phyloP scores from a whole-genome alignment of 2,113 vertebrate genomes.

The Aix galericulata region DNA sequence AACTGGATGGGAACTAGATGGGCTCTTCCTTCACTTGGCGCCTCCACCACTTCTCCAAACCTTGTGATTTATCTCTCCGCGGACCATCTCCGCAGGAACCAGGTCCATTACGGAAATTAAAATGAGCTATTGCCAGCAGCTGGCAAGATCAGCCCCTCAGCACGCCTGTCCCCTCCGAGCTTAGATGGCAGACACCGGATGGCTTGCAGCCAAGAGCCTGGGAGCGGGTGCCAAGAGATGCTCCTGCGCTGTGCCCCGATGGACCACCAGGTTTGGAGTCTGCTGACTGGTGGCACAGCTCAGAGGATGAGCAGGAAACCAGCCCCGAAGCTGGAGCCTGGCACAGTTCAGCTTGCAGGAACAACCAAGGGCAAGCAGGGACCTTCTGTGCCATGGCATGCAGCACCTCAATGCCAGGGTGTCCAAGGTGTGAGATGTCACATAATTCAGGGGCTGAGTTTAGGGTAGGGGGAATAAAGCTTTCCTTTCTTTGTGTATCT shows the following conservation, averaged over 20 bases:
- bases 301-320: background rate
- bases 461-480: background rate
- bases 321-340: background rate
- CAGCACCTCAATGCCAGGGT: background rate
- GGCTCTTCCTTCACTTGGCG: slow-evolving; percentile 13
- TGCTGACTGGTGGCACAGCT: background rate
- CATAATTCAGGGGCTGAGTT: background rate
- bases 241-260: background rate
- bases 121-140: slow-evolving; percentile 62
- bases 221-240: slow-evolving; percentile 8
- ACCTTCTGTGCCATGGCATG: fast-evolving
- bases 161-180: background rate
- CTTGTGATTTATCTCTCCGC: slow-evolving; percentile 35
- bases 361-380: fast-evolving
- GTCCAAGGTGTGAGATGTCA: background rate
- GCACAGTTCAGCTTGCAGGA: background rate
- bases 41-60: background rate
- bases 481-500: background rate
- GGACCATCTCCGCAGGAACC: slow-evolving; percentile 42
- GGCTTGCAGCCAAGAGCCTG: background rate
- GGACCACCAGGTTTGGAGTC: background rate
- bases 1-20: slow-evolving; percentile 10
- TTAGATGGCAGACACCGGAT: slow-evolving; percentile 7
- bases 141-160: slow-evolving; percentile 41
- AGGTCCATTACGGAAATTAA: slow-evolving; percentile 73